Evolutionary conservation across 1,140 invertebrate genomes (phyloP), one percentile per base, ranked within the genome.

Genomic region (Drosophila lini): DNA sequence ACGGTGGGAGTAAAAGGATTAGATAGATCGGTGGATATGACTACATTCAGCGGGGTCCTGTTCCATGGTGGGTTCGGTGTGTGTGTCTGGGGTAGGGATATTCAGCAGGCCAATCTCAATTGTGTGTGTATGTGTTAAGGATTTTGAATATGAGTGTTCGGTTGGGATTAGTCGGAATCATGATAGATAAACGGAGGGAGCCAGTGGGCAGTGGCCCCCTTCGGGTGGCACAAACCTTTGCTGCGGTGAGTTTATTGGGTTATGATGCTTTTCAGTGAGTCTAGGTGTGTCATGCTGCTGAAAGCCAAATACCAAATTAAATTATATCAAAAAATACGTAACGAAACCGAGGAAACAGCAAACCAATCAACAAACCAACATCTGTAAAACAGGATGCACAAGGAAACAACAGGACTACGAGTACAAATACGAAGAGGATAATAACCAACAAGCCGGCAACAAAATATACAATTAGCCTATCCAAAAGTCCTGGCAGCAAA

Each of bases 191-290:
- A 62, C 71, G 50, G 44, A 74, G 25, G 50, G 44, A 57, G 25
- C 58, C 69, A 74, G 68, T 38, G 56, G 47, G 47, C 57, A 62
- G 71, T 34, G 56, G 16, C 41, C 42, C 40, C 28, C 47, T 48
- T 53, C 36, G 59, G 34, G 73, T 80, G 64, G 73, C 84, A 91
- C 90, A 88, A 91, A 91, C 90, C 90, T 91, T 91, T 91, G 90
- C 81, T 83, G 90, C 68, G 79, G 81, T 91, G 88, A 90, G 53
- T 85, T 91, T 89, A 90, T 77, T 70, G 70, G 75, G 78, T 86
- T 90, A 91, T 91, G 90, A 91, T 90, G 89, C 88, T 91, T 91
- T 91, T 91, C 90, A 77, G 88, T 91, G 81, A 89, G 75, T 91
- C 90, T 91, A 91, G 86, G 74, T 91, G 90, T 91, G 68, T 91